Base-by-base conservation (phyloP, 1,140 invertebrate genomes). In the Leptoteleia sp. region DNA sequence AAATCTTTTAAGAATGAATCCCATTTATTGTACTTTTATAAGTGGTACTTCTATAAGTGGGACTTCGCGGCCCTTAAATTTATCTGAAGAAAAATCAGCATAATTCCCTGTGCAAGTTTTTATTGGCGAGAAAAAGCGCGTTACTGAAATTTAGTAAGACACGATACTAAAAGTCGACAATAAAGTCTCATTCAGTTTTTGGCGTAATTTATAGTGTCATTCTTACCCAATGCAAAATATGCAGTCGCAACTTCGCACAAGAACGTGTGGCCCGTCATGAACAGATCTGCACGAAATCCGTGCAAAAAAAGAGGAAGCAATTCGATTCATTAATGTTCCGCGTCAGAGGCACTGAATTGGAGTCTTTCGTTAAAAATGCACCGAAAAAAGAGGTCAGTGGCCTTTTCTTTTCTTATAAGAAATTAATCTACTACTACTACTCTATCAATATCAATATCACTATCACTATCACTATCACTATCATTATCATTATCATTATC, bases 251-350 rank as follows among this genome's bases (percentile, higher is more conserved):
- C 82, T 98, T 98, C 88, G 93, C 93, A 4, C 84, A 90, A 3
- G 96, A 98, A 82, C 91, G 97, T 1, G 87, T 98, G 6, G 86
- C 87, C 25, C 94, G 94, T 76, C 97, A 99, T 84, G 92, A 96
- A 86, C 89, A 92, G n/a, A 95, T 97, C 72, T 97, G 96, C 85
- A 82, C 89, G 22, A 95, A 95, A 82, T 92, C 93, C 4, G 88
- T 90, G 4, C 91, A 91, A 13, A 95, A 95, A 82, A 96, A 96
- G 80, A 91, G 97, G 62, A 97, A 96, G 90, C 92, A 93, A 5
- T 98, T 97, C 85, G 96, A 99, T 88, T 93, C 94, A 7, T 91
- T 93, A 3, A 96, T 96, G 85, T 95, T 95, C 83, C 91, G 97
- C 37, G 91, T 96, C 4, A 90, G 93, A 87, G 97, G 97, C 15